Percentiles rank a stretch among this genome's conserved stretches.
These are phyloP conservation scores for Parascotia fuliginaria DNA, from an alignment of 2,888 invertebrate species.

Conservation along the genomic window DNA sequence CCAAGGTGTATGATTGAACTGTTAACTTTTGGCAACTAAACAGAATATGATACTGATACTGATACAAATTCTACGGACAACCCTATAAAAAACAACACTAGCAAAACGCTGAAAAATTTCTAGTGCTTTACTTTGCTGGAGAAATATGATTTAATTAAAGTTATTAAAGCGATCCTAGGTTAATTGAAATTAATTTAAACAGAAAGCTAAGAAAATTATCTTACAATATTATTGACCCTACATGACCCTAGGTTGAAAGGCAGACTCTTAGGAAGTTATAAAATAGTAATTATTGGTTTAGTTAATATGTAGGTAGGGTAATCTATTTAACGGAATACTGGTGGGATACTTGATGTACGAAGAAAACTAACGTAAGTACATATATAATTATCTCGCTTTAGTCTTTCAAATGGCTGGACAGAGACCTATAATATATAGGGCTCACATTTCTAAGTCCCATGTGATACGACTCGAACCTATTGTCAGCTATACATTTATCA, in stretches of 20 bases:
- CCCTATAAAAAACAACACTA: slow-evolving; percentile 57
- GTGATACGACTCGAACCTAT: too few relatives aligned
- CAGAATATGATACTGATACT: too few relatives aligned
- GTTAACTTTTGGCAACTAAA: too few relatives aligned
- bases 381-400: too few relatives aligned
- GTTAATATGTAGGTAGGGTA: slow-evolving; percentile 5
- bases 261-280: slow-evolving; percentile 47
- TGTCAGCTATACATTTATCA: too few relatives aligned
- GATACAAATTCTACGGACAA: slow-evolving; percentile 37
- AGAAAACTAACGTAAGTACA: background rate
- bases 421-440: too few relatives aligned
- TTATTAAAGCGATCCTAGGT: slow-evolving; percentile 69
- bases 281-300: slow-evolving; percentile 51
- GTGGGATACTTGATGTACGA: background rate
- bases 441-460: too few relatives aligned
- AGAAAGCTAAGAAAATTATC: slow-evolving; percentile 63
- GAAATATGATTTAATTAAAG: slow-evolving; percentile 81
- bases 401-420: too few relatives aligned
- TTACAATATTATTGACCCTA: slow-evolving; percentile 68
- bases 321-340: background rate
- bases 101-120: slow-evolving; percentile 57
- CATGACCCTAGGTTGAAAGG: slow-evolving; percentile 50
- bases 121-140: slow-evolving; percentile 52
- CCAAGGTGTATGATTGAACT: too few relatives aligned
- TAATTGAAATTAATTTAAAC: slow-evolving; percentile 80